These are phyloP conservation scores for Sebastes hubbsi DNA, from an alignment of 2,797 vertebrate species.

Conservation along the genomic window DNA sequence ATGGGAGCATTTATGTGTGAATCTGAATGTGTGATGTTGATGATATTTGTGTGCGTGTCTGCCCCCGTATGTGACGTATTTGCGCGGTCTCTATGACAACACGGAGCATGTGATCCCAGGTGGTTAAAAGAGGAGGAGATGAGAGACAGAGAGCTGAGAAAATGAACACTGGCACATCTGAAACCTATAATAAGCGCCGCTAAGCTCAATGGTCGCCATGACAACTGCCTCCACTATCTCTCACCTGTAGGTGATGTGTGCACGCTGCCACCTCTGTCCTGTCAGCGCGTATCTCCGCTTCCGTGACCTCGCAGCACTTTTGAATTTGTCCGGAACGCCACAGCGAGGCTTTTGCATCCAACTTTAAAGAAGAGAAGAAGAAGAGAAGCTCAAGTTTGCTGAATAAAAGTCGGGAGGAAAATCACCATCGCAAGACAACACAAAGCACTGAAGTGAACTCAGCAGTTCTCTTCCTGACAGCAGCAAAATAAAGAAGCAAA, in stretches of 20 bases:
- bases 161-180: conserved; percentile 44
- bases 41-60: conserved; percentile 24
- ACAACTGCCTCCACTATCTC: conserved; percentile 50
- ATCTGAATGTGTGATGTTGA: conserved; percentile 47
- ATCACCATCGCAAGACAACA: conserved; percentile 38
- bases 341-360: conserved; percentile 99
- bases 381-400: not conserved
- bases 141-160: conserved; percentile 41
- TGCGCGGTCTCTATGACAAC: conserved; percentile 73
- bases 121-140: conserved; percentile 34
- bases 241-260: conserved; percentile 99
- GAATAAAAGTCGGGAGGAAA: not conserved
- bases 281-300: conserved; percentile 94
- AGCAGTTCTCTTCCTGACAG: conserved; percentile 51
- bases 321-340: conserved; percentile 92
- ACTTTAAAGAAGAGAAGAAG: conserved; percentile 66
- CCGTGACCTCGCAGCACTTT: conserved; percentile 87
- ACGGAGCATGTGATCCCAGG: conserved; percentile 49
- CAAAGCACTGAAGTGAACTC: conserved; percentile 39
- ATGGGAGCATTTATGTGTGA: conserved; percentile 38
- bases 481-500: conserved; percentile 37
- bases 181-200: conserved; percentile 17
- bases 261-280: conserved; percentile 98
- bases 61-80: conserved; percentile 43
- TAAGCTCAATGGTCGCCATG: conserved; percentile 47